These are phyloP conservation scores for Ptychadena robeensis DNA, from an alignment of 2,797 vertebrate species.

Conservation along the genomic window DNA sequence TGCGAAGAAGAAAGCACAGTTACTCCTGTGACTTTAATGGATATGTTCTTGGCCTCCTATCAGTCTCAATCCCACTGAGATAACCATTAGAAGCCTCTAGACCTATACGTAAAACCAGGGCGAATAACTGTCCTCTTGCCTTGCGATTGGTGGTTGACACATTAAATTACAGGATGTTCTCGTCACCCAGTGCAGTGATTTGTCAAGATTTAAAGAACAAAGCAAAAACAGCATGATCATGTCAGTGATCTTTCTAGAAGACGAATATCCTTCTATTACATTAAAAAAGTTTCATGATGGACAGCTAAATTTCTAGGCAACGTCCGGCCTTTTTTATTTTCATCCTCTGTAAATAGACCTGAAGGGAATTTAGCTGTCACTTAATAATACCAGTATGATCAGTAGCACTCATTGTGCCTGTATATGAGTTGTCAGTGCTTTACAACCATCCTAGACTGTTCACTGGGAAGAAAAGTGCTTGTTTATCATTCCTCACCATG, in stretches of 20 bases:
- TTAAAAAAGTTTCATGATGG: not conserved
- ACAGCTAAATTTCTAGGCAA: not conserved
- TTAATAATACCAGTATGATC: not conserved
- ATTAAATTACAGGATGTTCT: not conserved
- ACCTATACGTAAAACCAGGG: not conserved
- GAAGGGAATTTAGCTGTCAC: conserved; percentile 6
- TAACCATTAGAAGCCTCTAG: not conserved
- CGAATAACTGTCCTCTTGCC: not conserved
- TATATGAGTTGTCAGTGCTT: not conserved
- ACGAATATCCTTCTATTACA: not conserved
- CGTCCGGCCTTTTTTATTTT: not conserved
- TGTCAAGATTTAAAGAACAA: not conserved
- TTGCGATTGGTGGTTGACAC: not conserved
- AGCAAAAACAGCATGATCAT: not conserved
- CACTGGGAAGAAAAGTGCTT: not conserved
- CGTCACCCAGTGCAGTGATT: not conserved
- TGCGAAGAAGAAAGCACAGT: not conserved
- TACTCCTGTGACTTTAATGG: not conserved
- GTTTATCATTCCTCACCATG: not conserved
- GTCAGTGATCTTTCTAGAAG: not conserved
- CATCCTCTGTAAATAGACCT: not conserved
- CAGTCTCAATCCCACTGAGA: not conserved
- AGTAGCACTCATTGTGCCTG: not conserved
- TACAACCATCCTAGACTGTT: not conserved
- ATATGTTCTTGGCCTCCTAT: not conserved